Conservation (phyloP, 2,888 invertebrate genomes). For the Yponomeuta plumbellus region DNA sequence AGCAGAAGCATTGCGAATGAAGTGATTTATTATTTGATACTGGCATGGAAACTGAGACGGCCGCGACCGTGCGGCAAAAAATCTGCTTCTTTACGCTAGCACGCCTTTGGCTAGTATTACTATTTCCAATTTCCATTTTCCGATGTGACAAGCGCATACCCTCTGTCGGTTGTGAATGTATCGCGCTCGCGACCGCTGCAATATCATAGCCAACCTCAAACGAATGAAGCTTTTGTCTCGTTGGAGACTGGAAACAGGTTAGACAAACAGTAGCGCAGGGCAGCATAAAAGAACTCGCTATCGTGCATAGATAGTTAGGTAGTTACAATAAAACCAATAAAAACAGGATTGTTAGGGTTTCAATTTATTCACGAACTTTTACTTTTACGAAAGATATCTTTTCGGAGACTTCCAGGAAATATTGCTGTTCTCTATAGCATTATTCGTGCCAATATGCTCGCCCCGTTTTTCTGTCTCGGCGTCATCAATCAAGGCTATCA, state of each 20-base stretch:
- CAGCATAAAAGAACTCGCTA: constrained; percentile 20
- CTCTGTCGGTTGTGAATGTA: constrained; percentile 39
- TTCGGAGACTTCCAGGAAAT: background rate
- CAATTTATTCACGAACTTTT: background rate
- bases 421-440: too few species aligned
- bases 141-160: constrained; percentile 45
- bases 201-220: constrained; percentile 35
- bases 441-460: background rate
- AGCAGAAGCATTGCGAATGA: background rate
- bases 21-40: constrained; percentile 21
- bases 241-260: constrained; percentile 46
- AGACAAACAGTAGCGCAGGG: constrained; percentile 61
- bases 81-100: constrained; percentile 21
- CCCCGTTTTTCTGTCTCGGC: background rate
- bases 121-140: constrained; percentile 33
- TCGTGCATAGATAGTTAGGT: background rate
- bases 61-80: too few species aligned
- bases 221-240: constrained; percentile 45
- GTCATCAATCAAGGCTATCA: constrained; percentile 31
- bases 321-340: background rate
- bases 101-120: constrained; percentile 24
- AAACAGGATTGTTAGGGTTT: background rate
- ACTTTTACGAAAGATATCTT: background rate
- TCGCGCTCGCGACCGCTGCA: constrained; percentile 26
- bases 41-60: constrained; percentile 24